Conservation (phyloP, 2,113 vertebrate species). For the Ciconia maguari region DNA sequence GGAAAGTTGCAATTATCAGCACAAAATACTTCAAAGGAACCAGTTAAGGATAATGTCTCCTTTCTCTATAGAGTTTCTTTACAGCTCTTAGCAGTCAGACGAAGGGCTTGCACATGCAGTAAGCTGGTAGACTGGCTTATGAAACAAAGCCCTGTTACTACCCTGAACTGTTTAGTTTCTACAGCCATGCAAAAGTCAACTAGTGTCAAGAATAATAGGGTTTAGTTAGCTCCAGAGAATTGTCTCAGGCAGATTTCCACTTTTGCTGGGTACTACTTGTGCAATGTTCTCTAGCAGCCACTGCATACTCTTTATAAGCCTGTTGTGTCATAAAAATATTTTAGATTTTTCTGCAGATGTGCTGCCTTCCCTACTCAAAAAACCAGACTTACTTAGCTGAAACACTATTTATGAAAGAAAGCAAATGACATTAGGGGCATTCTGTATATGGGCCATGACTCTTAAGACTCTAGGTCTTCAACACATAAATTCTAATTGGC, state of each 20-base stretch:
- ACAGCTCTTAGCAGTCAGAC: not conserved
- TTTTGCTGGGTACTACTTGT: not conserved
- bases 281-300: not conserved
- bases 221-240: not conserved
- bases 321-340: not conserved
- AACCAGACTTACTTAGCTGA: not conserved
- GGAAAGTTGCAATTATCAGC: not conserved
- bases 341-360: not conserved
- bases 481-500: constrained; percentile 39
- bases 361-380: not conserved
- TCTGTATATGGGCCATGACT: not conserved
- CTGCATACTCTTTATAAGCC: not conserved
- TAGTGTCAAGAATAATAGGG: not conserved
- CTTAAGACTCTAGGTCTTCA: not conserved
- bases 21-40: not conserved
- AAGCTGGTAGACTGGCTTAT: not conserved
- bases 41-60: not conserved
- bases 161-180: not conserved
- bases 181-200: not conserved
- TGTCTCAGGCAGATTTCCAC: not conserved
- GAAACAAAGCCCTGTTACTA: accelerated
- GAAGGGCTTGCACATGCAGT: not conserved
- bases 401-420: not conserved
- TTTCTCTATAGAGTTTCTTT: not conserved
- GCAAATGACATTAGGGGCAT: not conserved